These are phyloP conservation scores for Drosophila kanekoi DNA, from an alignment of 2,888 invertebrate species.

Conservation along the genomic window DNA sequence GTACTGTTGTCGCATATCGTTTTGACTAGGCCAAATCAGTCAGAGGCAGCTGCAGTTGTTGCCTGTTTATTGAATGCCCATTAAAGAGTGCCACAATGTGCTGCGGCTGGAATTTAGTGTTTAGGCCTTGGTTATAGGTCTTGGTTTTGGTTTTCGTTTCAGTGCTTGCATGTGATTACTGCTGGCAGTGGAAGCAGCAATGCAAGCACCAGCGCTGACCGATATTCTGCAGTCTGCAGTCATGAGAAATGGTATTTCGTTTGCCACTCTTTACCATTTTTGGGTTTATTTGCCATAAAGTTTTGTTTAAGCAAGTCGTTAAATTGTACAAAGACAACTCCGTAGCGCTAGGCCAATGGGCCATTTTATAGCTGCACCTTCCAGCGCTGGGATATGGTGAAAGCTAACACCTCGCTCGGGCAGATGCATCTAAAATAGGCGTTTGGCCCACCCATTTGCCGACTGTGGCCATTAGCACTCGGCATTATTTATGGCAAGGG, in stretches of 20 bases:
- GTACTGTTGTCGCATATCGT: constrained; percentile 61
- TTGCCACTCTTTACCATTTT: constrained; percentile 32
- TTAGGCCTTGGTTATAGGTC: constrained; percentile 29
- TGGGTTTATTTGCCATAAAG: constrained; percentile 69
- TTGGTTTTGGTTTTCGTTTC: constrained; percentile 34
- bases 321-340: constrained; percentile 54
- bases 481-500: constrained; percentile 51
- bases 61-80: constrained; percentile 73
- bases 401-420: constrained; percentile 68
- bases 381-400: constrained; percentile 56
- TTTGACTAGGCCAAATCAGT: constrained; percentile 69
- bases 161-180: constrained; percentile 57
- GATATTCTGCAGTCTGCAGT: constrained; percentile 60
- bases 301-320: constrained; percentile 73
- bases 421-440: constrained; percentile 44
- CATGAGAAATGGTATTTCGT: constrained; percentile 49
- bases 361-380: constrained; percentile 57
- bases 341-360: constrained; percentile 26
- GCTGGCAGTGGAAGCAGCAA: constrained; percentile 1
- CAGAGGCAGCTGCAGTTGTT: constrained; percentile 42
- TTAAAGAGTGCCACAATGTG: constrained; percentile 61
- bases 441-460: constrained; percentile 42
- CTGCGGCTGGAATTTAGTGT: constrained; percentile 24
- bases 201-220: constrained; percentile 53
- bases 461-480: constrained; percentile 56